Conservation (phyloP, 1,140 invertebrate genomes). For the Centruroides sculpturatus region DNA sequence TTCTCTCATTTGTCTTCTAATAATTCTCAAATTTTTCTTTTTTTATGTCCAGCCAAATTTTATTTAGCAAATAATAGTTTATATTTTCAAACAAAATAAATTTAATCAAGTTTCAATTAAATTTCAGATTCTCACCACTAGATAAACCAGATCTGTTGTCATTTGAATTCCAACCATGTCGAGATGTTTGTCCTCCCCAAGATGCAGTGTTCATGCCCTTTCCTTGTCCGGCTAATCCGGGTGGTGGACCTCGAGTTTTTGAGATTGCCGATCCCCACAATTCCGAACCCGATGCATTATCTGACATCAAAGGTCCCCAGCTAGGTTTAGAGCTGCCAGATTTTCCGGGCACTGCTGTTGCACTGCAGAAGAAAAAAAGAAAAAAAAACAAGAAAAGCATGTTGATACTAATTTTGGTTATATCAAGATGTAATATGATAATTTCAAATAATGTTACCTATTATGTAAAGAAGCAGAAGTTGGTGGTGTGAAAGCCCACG, state of each 20-base stretch:
- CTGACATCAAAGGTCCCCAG: background rate
- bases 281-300: slow-evolving; percentile 2
- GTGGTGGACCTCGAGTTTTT: slow-evolving; percentile 56
- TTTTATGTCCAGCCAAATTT: too few relatives aligned
- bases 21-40: too few relatives aligned
- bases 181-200: background rate
- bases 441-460: slow-evolving; percentile 3
- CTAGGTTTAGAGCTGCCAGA: background rate
- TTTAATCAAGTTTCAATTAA: too few relatives aligned
- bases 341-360: too few relatives aligned
- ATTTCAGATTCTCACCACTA: too few relatives aligned
- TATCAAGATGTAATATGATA: background rate
- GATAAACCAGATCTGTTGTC: slow-evolving; percentile 1
- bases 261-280: slow-evolving; percentile 21
- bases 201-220: slow-evolving; percentile 2
- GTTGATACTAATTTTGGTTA: background rate
- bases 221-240: slow-evolving; percentile 40
- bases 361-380: background rate
- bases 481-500: slow-evolving; percentile 76
- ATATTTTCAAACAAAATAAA: too few relatives aligned
- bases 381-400: background rate
- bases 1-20: too few relatives aligned
- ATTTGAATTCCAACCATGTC: background rate
- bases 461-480: slow-evolving; percentile 24
- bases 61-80: too few relatives aligned